These are phyloP conservation scores for Colossoma macropomum DNA, from an alignment of 2,113 vertebrate species.

Conservation along the genomic window DNA sequence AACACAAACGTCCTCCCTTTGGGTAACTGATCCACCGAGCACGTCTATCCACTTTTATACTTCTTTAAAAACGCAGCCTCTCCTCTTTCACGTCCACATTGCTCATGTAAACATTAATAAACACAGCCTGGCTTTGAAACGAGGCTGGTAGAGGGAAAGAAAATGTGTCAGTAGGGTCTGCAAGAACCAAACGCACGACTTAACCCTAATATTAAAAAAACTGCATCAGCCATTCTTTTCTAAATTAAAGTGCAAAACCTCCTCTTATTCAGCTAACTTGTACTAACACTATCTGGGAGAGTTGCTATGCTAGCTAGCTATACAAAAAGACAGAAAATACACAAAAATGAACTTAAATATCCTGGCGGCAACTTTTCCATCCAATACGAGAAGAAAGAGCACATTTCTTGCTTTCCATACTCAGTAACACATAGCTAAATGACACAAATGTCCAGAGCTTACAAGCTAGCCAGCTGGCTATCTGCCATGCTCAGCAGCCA, in stretches of 20 bases:
- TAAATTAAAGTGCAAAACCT: background rate
- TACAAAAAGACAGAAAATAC: background rate
- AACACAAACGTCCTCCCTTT: no score
- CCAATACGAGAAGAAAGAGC: background rate
- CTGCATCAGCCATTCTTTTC: background rate
- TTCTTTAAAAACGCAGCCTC: background rate
- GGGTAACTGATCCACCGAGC: background rate
- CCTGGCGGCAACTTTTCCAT: background rate
- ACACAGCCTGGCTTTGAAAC: conserved; percentile 1
- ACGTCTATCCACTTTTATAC: background rate
- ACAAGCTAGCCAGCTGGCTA: conserved; percentile 20
- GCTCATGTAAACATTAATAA: background rate
- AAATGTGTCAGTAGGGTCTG: background rate
- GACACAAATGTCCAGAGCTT: background rate
- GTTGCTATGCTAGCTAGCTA: conserved; percentile 7
- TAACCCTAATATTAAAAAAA: no score
- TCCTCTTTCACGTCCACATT: background rate
- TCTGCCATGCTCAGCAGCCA: conserved; percentile 25
- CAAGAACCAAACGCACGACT: background rate
- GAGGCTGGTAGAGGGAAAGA: background rate
- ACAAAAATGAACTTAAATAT: no score
- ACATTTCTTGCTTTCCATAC: background rate
- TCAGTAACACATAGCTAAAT: background rate
- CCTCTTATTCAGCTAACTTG: conserved; percentile 34
- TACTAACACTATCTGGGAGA: conserved; percentile 12